phyloP scores from a whole-genome alignment of 1,140 invertebrate genomes.

The Bemisia tabaci region DNA sequence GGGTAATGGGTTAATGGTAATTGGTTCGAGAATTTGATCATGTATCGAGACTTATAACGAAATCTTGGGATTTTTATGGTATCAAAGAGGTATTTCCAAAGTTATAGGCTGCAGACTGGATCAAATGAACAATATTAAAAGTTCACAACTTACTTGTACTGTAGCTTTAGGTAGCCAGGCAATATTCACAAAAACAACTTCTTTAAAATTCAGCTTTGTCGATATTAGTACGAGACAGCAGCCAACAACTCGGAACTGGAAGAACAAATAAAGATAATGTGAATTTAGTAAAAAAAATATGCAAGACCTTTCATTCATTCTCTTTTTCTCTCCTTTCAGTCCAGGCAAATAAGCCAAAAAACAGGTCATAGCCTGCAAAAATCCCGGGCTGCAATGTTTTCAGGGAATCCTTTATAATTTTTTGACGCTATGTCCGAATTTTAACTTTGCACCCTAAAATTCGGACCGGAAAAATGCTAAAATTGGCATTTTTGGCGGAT shows the following conservation, averaged over 20 bases:
- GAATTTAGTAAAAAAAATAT: neutral
- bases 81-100: too few species aligned
- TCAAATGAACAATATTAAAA: neutral
- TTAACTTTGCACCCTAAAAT: too few species aligned
- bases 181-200: slow-evolving; percentile 50
- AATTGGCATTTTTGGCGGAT: too few species aligned
- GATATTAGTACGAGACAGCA: slow-evolving; percentile 42
- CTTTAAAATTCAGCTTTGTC: slow-evolving; percentile 44
- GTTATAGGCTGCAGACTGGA: neutral
- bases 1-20: too few species aligned
- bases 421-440: too few species aligned
- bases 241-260: slow-evolving; percentile 39
- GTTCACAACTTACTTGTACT: slow-evolving; percentile 38
- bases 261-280: slow-evolving; percentile 12
- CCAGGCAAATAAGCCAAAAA: neutral
- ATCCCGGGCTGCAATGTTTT: too few species aligned
- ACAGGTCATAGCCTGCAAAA: too few species aligned
- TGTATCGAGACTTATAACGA: too few species aligned
- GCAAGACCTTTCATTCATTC: neutral
- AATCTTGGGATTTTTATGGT: too few species aligned
- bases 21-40: too few species aligned
- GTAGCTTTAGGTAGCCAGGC: slow-evolving; percentile 65
- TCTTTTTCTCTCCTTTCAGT: neutral
- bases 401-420: too few species aligned
- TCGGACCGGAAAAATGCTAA: too few species aligned